Evolutionary conservation across 2,797 vertebrate species (phyloP).

Genomic region (Myotis findleyi): DNA sequence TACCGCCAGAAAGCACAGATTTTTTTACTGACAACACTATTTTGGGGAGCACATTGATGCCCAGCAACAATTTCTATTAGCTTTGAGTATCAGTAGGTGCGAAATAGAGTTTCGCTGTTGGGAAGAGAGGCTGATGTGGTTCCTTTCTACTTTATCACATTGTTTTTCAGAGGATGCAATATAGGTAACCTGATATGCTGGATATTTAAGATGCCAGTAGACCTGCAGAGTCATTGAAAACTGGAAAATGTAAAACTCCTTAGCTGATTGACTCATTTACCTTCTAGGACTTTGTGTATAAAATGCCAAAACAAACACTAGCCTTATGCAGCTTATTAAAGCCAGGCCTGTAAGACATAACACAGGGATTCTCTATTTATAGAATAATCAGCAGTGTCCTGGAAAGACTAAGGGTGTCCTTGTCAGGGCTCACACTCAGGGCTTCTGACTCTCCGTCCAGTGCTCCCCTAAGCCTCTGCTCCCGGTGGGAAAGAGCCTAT

Average conservation of each 20-base stretch:
- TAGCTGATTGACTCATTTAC: not conserved
- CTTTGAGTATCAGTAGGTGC: not conserved
- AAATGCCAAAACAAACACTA: not conserved
- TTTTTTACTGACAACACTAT: conserved; percentile 68
- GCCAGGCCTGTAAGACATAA: rapidly evolving
- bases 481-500: not conserved
- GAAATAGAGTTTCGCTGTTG: not conserved
- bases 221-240: not conserved
- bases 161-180: not conserved
- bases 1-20: conserved; percentile 72
- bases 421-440: too few species aligned
- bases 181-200: not conserved
- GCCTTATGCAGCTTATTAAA: not conserved
- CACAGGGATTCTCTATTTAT: not conserved
- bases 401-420: too few species aligned
- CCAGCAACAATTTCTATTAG: conserved; percentile 53
- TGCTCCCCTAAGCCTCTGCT: not conserved
- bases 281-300: not conserved
- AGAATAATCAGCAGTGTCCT: not conserved
- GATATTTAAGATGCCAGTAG: not conserved
- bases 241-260: not conserved
- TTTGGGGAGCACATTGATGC: conserved; percentile 19
- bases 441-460: not conserved
- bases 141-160: not conserved
- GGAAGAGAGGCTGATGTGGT: not conserved